Evolutionary conservation across 2,113 vertebrate species (phyloP).

Genomic region (Chrysemys picta): DNA sequence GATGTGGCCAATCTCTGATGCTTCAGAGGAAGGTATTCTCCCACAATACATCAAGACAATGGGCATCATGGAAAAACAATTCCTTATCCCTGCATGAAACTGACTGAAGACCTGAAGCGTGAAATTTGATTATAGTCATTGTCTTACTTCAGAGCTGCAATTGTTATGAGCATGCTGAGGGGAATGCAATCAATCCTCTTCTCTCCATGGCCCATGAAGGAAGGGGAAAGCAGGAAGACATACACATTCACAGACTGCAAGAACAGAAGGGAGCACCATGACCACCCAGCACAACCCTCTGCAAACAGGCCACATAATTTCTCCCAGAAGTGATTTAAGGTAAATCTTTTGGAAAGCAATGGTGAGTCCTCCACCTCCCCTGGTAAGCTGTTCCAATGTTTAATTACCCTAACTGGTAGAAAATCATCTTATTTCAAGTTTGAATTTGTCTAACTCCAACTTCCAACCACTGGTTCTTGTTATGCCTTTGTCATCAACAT

Average conservation of each 20-base stretch:
- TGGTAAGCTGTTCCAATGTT: too few species aligned
- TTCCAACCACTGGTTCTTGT: too few species aligned
- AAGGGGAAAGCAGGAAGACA: background rate
- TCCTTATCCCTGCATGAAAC: background rate
- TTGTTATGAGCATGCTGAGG: background rate
- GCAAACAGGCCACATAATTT: background rate
- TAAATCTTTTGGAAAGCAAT: too few species aligned
- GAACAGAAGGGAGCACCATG: background rate
- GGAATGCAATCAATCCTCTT: background rate
- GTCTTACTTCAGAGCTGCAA: background rate
- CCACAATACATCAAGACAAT: background rate
- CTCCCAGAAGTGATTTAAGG: too few species aligned
- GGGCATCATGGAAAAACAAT: background rate
- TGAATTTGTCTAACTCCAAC: too few species aligned
- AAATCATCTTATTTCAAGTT: too few species aligned
- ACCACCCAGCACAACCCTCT: background rate
- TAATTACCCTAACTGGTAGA: too few species aligned
- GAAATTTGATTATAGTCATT: background rate
- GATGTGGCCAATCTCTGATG: background rate
- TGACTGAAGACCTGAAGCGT: background rate
- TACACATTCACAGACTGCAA: background rate
- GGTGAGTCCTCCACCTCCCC: too few species aligned
- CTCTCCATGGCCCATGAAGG: background rate
- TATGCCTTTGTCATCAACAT: too few species aligned
- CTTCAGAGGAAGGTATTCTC: background rate